phyloP scores from a whole-genome alignment of 2,888 invertebrate species.

The Seladonia tumulorum region DNA sequence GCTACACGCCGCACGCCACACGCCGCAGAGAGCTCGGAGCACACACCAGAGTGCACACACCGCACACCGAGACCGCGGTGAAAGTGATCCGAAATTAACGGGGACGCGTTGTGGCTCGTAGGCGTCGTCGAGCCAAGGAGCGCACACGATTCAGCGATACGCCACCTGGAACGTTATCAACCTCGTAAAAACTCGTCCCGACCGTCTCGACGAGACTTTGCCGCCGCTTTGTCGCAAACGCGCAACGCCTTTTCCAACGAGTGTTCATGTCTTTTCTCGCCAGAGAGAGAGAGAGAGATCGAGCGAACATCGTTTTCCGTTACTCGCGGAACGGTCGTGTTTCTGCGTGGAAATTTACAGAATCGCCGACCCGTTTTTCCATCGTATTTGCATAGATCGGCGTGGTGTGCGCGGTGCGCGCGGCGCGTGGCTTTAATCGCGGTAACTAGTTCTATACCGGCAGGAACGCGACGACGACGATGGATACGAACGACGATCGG shows the following conservation, averaged over 20 bases:
- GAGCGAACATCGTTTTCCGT: neutral
- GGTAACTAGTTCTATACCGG: neutral
- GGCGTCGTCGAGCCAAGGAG: slow-evolving; percentile 64
- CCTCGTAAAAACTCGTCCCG: slow-evolving; percentile 10
- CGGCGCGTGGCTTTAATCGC: neutral
- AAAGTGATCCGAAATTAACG: slow-evolving; percentile 74
- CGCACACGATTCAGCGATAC: slow-evolving; percentile 34
- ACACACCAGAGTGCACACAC: neutral
- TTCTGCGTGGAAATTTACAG: slow-evolving; percentile 18
- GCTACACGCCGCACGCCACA: neutral
- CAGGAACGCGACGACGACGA: neutral
- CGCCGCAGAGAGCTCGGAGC: slow-evolving; percentile 4
- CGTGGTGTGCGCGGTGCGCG: neutral
- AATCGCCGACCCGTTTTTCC: neutral
- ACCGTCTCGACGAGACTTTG: neutral
- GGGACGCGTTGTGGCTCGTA: slow-evolving; percentile 68
- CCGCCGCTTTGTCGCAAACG: neutral
- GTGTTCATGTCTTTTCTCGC: neutral
- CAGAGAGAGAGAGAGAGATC: neutral
- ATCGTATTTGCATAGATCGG: neutral
- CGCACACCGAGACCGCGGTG: slow-evolving; percentile 54
- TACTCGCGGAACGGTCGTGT: neutral
- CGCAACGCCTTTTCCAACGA: neutral
- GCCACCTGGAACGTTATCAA: slow-evolving; percentile 43
- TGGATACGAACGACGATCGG: neutral